Evolutionary conservation across 2,113 vertebrate genomes (phyloP), one percentile per base, ranked within the genome.

Genomic region (Paratilapia polleni): DNA sequence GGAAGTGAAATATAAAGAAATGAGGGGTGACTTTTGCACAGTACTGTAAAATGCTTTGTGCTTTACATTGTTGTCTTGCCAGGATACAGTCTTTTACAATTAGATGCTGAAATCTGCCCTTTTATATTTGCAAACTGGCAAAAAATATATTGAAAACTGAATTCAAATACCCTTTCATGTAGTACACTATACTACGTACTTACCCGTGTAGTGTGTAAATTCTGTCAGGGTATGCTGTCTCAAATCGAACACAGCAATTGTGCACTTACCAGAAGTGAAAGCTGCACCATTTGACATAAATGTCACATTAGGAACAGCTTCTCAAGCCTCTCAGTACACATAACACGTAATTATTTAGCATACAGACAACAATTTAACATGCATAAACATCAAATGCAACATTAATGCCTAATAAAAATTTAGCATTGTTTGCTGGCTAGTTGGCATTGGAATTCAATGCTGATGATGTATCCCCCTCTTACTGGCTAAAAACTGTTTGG

Each of bases 111-210:
- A 36, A 63, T 56, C 0, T n/a, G 6, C 58, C 1, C 14, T 63
- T 43, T 63, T 5, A 52, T 20, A 52, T 52, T 22, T 78, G 59
- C 24, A 78, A 12, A 47, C 24, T 19, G 36, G 22, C 2, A 38
- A 17, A 20, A 12, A 0, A 1, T 62, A n/a, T n/a, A n/a, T 11
- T 1, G 1, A 20, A 34, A 62, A 62, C 34, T 36, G 1, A 13
- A 10, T 36, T 36, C 17, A 62, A 10, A 62, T 36, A 36, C 31
- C 19, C 12, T 62, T 62, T 66, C 62, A 24, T 43, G 14, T 24
- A 66, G 2, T 41, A 66, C 62, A 43, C 36, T 3, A 41, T 0
- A 7, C 12, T 15, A 64, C 0, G 22, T 1, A 9, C 36, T 9
- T 64, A 64, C 62, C n/a, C 9, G 6, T 24, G 62, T 9, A 64